Percentiles rank a stretch among this genome's conserved stretches.
Evolutionary conservation across 2,888 invertebrate species (phyloP).

Genomic region (Noctua comes): DNA sequence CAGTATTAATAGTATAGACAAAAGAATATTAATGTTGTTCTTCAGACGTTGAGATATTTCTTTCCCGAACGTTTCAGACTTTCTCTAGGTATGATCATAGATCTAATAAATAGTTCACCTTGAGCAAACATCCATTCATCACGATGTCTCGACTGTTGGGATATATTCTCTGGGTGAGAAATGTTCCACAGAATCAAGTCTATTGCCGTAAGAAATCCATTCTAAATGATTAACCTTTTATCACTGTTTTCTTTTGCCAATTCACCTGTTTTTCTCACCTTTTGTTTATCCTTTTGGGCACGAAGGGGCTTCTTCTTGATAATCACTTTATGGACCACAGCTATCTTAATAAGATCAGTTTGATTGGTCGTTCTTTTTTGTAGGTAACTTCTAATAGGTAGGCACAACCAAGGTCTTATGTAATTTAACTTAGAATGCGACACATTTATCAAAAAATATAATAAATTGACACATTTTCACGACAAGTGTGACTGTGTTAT

Average conservation of each 20-base stretch:
- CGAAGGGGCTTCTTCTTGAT: conserved; percentile 32
- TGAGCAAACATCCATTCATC: conserved; percentile 79
- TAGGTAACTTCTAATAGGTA: neutral
- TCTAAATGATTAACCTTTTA: conserved; percentile 80
- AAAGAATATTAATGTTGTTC: conserved; percentile 40
- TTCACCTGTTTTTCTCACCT: conserved; percentile 62
- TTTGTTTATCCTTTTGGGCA: conserved; percentile 57
- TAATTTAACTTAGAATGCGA: neutral
- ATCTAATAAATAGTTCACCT: conserved; percentile 77
- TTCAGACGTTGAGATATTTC: conserved; percentile 24
- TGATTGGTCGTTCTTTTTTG: neutral
- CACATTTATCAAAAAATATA: neutral
- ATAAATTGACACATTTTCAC: neutral
- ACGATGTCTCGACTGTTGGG: conserved; percentile 70
- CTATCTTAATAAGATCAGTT: conserved; percentile 19
- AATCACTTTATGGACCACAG: conserved; percentile 32
- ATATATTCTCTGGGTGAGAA: conserved; percentile 75
- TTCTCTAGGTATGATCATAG: conserved; percentile 63
- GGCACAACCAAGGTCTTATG: neutral
- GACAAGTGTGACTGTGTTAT: neutral
- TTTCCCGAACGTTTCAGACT: conserved; percentile 45
- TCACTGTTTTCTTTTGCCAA: conserved; percentile 72
- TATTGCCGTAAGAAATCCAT: conserved; percentile 79
- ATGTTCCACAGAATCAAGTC: conserved; percentile 74
- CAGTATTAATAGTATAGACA: conserved; percentile 32